Base-by-base conservation (phyloP, 2,888 invertebrate genomes). In the Elegia similella region DNA sequence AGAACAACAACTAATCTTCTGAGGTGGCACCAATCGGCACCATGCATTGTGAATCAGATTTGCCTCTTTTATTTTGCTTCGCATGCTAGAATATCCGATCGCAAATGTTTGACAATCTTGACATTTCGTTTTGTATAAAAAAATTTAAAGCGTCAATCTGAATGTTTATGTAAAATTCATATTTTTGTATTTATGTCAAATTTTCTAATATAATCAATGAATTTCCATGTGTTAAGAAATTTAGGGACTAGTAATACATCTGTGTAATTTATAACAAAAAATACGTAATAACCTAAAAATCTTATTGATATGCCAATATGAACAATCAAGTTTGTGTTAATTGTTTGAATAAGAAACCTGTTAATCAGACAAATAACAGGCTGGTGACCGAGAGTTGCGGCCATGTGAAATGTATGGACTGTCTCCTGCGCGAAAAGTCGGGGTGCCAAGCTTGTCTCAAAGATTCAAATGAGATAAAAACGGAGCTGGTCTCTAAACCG, bases 311-410 rank as follows among this genome's bases (percentile, higher is more conserved):
- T 77, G 72, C 63, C 75, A 82, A 62, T 69, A 90, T 91, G 90
- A 83, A 82, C 82, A 70, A 83, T 44, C 80, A 90, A 80, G 76
- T 88, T 74, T 94, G 94, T 78, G 93, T 93, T 42, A 94, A 93
- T 76, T 95, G 95, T 73, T 86, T 84, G 47, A 92, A 92, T 74
- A 86, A 91, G 58, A 92, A 92, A 68, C 70, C 84, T 57, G 87
- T 93, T 42, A 93, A 93, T 68, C 80, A 83, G 46, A 93, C 94
- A 6, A 82, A 90, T 59, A 94, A 93, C 70, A 90, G 96, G 56
- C 82, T 96, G 56, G 94, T 96, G 13, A 94, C 94, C 54, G 96
- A 96, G 76, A 92, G 92, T 52, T 96, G 96, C 80, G 96, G 96
- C 2, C 96, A 96, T 77, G 91, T 92, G 57, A 96, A 96, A 82